Evolutionary conservation across 2,797 vertebrate genomes (phyloP).

Genomic region (Cossypha polioptera): DNA sequence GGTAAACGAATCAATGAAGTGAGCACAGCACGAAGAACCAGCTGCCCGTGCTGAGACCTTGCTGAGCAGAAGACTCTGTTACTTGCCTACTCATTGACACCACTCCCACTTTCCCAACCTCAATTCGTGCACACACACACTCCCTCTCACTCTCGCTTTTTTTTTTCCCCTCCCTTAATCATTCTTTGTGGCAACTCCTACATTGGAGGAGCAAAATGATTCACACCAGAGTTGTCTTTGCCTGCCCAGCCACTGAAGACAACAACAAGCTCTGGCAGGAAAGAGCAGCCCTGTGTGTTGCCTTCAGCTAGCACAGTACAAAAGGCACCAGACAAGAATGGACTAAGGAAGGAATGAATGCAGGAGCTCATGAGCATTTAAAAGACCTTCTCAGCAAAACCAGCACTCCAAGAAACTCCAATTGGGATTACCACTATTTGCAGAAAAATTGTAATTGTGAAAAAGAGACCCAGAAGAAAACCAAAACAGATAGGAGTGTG

Average conservation of each 20-base stretch:
- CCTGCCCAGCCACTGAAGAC: conserved; percentile 47
- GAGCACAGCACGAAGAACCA: not conserved
- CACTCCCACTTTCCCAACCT: conserved; percentile 61
- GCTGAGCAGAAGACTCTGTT: not conserved
- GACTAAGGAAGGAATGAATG: not conserved
- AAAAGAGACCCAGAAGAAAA: not conserved
- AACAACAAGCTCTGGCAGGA: conserved; percentile 67
- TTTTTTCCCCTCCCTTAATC: conserved; percentile 26
- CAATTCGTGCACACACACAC: not conserved
- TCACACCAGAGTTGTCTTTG: conserved; percentile 60
- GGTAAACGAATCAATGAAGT: not conserved
- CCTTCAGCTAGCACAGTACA: not conserved
- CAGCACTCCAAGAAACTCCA: not conserved
- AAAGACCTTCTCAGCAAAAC: not conserved
- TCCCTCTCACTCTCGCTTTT: conserved; percentile 24
- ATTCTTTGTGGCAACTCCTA: conserved; percentile 48
- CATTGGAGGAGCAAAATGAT: conserved; percentile 42
- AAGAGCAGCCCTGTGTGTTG: not conserved
- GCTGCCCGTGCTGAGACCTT: not conserved
- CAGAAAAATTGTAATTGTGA: not conserved
- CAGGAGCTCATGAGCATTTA: not conserved
- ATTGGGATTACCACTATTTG: not conserved
- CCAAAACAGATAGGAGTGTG: not conserved
- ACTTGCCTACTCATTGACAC: conserved; percentile 44
- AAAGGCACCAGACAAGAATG: not conserved